Evolutionary conservation across 2,113 vertebrate species (phyloP), one percentile per base, ranked within the genome.

Genomic region (Chaetops frenatus): DNA sequence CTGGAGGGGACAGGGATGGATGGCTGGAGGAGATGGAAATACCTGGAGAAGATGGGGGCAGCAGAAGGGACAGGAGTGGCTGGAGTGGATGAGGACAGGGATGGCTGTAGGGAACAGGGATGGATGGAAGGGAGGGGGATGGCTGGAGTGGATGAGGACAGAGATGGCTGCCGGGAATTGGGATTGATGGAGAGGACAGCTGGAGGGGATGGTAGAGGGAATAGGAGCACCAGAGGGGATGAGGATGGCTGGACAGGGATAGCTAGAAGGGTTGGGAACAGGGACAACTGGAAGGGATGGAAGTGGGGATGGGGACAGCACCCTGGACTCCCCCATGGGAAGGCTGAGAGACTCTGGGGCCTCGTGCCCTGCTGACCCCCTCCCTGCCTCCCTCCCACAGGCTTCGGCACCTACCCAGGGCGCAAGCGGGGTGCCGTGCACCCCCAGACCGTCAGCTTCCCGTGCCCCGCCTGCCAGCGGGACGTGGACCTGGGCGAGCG

Each of bases 401-500:
- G 98, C 70, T 99, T 99, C 1, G 99, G 99, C 62, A 99, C 99
- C 3, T 99, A 99, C 95, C 99, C 99, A 0, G 99, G 99, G 53
- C 98, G 99, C 77, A 98, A 99, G 54, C 98, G 99, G 36, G 98
- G 98, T 3, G 85, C 96, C 0, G 84, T 98, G 95, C 98, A 97
- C 94, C 97, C 98, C 60, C 98, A 97, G 86, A 98, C 97, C 13
- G 97, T 99, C 96, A 92, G 98, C 97, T 99, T 99, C 95, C 99
- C 99, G 0, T 99, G 99, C 97, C 99, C 99, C 1, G 97, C 98
- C 89, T 99, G 99, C 97, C 98, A 98, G 94, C 96, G 97, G 58
- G 99, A 99, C 2, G 99, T 99, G 96, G 99, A 99, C 94, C 98
- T 99, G 40, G 99, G 99, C 4, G 99, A 99, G 93, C 96, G 98